Evolutionary conservation across 2,113 vertebrate species (phyloP).

Genomic region (Hyperoodon ampullatus): DNA sequence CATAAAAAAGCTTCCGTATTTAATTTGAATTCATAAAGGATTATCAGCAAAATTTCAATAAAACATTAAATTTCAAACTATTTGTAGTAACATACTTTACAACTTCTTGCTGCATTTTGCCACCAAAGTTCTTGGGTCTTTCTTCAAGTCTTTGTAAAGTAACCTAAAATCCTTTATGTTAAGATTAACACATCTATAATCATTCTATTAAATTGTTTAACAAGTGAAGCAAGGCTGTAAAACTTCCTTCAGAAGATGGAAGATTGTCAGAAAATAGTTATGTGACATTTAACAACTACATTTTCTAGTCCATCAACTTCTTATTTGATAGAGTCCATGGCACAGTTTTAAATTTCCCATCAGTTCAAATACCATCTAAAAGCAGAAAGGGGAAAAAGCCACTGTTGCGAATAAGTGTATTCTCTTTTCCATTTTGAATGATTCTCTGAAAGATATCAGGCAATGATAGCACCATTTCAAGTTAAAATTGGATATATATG

Average conservation of each 20-base stretch:
- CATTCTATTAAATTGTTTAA: neutral
- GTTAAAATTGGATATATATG: neutral
- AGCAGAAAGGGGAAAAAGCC: neutral
- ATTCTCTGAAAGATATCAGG: neutral
- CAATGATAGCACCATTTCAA: neutral
- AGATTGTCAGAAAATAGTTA: slow-evolving; percentile 31
- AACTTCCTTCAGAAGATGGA: slow-evolving; percentile 11
- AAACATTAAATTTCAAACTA: slow-evolving; percentile 49
- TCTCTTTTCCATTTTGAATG: neutral
- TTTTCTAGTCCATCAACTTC: slow-evolving; percentile 39
- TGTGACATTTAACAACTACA: slow-evolving; percentile 50
- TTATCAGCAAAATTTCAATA: slow-evolving; percentile 40
- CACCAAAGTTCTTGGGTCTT: slow-evolving; percentile 32
- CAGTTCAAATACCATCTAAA: slow-evolving; percentile 22
- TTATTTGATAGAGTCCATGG: neutral
- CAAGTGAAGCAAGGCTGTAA: neutral
- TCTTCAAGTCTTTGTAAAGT: neutral
- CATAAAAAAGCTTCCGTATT: slow-evolving; percentile 10
- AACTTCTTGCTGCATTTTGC: slow-evolving; percentile 6
- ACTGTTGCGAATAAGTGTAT: neutral
- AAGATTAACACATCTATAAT: slow-evolving; percentile 10
- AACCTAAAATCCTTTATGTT: slow-evolving; percentile 39
- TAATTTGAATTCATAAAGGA: slow-evolving; percentile 68
- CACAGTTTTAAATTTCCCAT: slow-evolving; percentile 27
- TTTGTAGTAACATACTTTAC: neutral